Percentiles rank a stretch among this genome's conserved stretches.
These are phyloP conservation scores for Magallana ariakensis DNA, from an alignment of 1,140 invertebrate species.

Conservation along the genomic window DNA sequence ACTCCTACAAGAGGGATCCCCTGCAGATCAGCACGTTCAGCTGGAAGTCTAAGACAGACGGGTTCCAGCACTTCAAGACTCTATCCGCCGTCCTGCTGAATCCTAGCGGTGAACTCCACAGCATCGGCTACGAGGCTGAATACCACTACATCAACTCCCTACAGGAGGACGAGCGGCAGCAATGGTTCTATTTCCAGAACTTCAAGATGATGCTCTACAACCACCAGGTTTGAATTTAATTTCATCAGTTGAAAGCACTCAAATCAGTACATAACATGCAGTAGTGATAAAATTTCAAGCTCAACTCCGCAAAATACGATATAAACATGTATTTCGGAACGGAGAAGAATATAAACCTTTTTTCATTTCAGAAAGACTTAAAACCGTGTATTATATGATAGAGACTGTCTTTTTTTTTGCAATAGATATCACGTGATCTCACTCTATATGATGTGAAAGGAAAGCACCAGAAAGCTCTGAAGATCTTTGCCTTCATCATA, in stretches of 20 bases:
- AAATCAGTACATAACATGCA: background rate
- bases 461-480: constrained; percentile 22
- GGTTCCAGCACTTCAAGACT: constrained; percentile 28
- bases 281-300: too few relatives aligned
- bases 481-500: constrained; percentile 39
- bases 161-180: background rate
- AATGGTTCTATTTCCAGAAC: constrained; percentile 34
- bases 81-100: constrained; percentile 10
- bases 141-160: background rate
- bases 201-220: constrained; percentile 35
- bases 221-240: background rate
- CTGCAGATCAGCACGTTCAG: constrained; percentile 22
- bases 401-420: too few relatives aligned
- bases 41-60: background rate
- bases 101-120: background rate
- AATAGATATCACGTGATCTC: background rate
- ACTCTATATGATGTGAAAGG: background rate
- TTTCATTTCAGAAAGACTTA: too few relatives aligned
- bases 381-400: too few relatives aligned
- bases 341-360: too few relatives aligned
- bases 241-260: background rate
- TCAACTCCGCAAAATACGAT: too few relatives aligned
- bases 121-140: constrained; percentile 21
- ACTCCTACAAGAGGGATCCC: background rate
- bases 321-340: too few relatives aligned